Conservation (phyloP, 2,113 vertebrate species). For the Callospermophilus lateralis region DNA sequence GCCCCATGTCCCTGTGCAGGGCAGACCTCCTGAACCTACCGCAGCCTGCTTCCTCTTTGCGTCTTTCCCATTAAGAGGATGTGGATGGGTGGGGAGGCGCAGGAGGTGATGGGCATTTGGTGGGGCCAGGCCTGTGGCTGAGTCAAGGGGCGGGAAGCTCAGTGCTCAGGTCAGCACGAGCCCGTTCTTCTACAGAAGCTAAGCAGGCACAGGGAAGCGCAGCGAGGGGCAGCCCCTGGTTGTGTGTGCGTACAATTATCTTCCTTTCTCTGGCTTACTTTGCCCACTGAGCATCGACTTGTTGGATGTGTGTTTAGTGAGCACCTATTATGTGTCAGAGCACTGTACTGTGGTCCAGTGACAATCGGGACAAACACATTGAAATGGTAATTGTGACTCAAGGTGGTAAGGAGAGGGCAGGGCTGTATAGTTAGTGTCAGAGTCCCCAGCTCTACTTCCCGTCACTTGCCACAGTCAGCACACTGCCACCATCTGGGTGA, state of each 20-base stretch:
- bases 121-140: rapidly evolving
- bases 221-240: not conserved
- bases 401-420: rapidly evolving
- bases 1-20: not conserved
- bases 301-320: not conserved
- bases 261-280: not conserved
- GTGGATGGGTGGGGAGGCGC: not conserved
- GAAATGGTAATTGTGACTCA: not conserved
- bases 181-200: not conserved
- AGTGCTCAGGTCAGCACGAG: not conserved
- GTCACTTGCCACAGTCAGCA: rapidly evolving
- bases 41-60: not conserved
- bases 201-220: rapidly evolving
- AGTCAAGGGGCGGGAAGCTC: not conserved
- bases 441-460: rapidly evolving
- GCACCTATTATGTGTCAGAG: not conserved
- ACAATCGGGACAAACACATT: not conserved
- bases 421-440: not conserved
- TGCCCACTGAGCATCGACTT: not conserved
- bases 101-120: not conserved
- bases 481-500: rapidly evolving
- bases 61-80: not conserved
- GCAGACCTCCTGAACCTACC: not conserved
- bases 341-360: not conserved
- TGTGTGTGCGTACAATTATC: no score